phyloP scores from a whole-genome alignment of 1,140 invertebrate species.

The Rhagoletis zephyria region DNA sequence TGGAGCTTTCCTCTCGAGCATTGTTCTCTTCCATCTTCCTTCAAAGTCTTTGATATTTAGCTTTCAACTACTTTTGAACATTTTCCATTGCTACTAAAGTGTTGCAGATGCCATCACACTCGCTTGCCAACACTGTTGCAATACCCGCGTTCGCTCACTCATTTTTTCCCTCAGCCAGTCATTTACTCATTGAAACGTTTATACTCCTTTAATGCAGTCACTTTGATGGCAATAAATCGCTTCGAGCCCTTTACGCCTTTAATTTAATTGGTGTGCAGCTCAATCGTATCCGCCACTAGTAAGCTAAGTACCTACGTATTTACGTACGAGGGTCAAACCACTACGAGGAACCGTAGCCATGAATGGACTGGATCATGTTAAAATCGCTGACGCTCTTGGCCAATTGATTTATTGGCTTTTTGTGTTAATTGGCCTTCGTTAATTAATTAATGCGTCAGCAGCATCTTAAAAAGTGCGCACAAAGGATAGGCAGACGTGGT shows the following conservation, averaged over 20 bases:
- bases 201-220: slow-evolving; percentile 37
- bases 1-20: no score
- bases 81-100: neutral
- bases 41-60: no score
- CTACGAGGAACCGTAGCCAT: neutral
- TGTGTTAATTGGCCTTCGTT: slow-evolving; percentile 45
- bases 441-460: slow-evolving; percentile 51
- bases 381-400: slow-evolving; percentile 34
- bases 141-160: neutral
- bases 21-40: no score
- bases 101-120: neutral
- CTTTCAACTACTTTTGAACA: neutral
- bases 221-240: slow-evolving; percentile 37
- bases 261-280: neutral
- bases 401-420: slow-evolving; percentile 51
- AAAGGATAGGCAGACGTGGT: slow-evolving; percentile 15
- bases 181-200: neutral
- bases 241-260: slow-evolving; percentile 30
- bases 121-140: neutral
- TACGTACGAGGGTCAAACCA: neutral
- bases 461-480: slow-evolving; percentile 32
- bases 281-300: neutral
- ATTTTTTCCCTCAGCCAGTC: neutral
- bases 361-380: slow-evolving; percentile 18
- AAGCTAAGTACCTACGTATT: neutral